Evolutionary conservation across 2,888 invertebrate species (phyloP), one percentile per base, ranked within the genome.

Genomic region (Brachypalpus laphriformis): DNA sequence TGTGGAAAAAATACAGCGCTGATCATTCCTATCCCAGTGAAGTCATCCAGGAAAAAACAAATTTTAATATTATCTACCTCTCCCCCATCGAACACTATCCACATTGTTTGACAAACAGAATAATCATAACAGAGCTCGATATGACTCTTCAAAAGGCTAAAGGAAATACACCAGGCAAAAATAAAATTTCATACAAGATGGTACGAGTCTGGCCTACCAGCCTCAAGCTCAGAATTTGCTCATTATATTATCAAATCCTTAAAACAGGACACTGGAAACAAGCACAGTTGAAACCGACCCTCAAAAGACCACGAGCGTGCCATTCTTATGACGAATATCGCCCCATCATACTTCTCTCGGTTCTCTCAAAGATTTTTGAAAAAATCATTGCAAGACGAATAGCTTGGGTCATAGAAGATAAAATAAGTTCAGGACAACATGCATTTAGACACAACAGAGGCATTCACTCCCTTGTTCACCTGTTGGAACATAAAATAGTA

Each of bases 1-100:
- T 11, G 20, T 66, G 51, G 40, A 40, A 40, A 54, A 25, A 37
- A n/a, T 66, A 54, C 22, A 66, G 51, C 25, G 37, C 51, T 37
- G 18, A 66, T 51, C 8, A 2, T 47, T 31, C 49, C n/a, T 65
- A 65, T 25, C 49, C 65, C 7, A 34, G 6, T n/a, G 9, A 11
- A 14, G 37, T 65, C 14, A 65, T 51, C 7, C 37, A 40, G 37
- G 25, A 66, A 40, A 66, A 66, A 34, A 9, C 7, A 14, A 51
- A 51, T 25, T 66, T 40, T 25, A 11, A 25, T n/a, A 20, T 66
- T n/a, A 66, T 14, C 14, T 16, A 66, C 8, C 25, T 66, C 18
- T 3, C 37, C 1, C 34, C 14, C 11, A 51, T 11, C 7, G 47
- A 28, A 31, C 9, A 47, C 40, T 9, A 25, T 37, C 37, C 45